Conservation (phyloP, 2,888 invertebrate species). For the Apodemia mormo region DNA sequence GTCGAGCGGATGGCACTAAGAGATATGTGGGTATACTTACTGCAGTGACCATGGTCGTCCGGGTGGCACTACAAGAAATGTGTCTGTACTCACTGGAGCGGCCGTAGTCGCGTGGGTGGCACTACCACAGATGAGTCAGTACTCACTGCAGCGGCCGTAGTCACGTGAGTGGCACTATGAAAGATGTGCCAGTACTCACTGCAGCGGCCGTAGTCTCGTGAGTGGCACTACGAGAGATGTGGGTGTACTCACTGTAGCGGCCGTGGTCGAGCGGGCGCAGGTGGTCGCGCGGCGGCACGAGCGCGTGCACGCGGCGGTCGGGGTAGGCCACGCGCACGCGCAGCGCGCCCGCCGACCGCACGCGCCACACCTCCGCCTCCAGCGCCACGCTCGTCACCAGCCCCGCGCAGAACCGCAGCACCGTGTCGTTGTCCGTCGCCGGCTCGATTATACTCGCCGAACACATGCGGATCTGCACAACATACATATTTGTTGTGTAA, state of each 20-base stretch:
- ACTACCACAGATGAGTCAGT: too few relatives aligned
- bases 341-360: constrained; percentile 87
- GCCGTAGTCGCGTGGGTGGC: too few relatives aligned
- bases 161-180: too few relatives aligned
- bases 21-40: too few relatives aligned
- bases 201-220: constrained; percentile 72
- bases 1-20: too few relatives aligned
- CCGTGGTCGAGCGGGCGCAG: constrained; percentile 86
- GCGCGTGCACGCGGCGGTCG: constrained; percentile 92
- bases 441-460: constrained; percentile 92
- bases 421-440: constrained; percentile 87
- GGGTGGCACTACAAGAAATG: too few relatives aligned
- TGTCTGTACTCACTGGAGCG: too few relatives aligned
- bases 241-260: constrained; percentile 51
- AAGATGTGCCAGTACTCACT: too few relatives aligned
- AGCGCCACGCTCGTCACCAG: constrained; percentile 93
- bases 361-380: constrained; percentile 92
- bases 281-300: constrained; percentile 89
- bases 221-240: too few relatives aligned
- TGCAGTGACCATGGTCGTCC: too few relatives aligned
- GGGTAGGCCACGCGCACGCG: constrained; percentile 95
- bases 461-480: constrained; percentile 87
- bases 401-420: constrained; percentile 96
- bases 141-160: too few relatives aligned
- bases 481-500: background rate